A percentile compares a stretch with the other conserved stretches of the same genome.
These are phyloP conservation scores for Rana temporaria DNA, from an alignment of 2,113 vertebrate species.

Conservation along the genomic window DNA sequence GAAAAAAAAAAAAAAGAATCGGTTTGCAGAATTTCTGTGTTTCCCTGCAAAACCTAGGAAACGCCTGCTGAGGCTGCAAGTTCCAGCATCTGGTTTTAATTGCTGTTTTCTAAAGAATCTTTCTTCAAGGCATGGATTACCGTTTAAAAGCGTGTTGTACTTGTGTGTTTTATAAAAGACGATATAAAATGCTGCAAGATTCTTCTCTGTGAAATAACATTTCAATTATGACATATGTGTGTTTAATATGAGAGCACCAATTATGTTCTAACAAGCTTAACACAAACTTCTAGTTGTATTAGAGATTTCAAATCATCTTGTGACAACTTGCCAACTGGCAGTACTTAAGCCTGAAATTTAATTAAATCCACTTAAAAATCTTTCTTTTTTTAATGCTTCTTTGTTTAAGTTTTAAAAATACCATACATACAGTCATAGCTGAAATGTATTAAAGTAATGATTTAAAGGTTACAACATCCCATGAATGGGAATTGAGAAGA, in stretches of 20 bases:
- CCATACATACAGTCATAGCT: slow-evolving; percentile 35
- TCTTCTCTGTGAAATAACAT: slow-evolving; percentile 53
- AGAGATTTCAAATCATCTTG: slow-evolving; percentile 28
- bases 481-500: slow-evolving; percentile 2
- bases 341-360: slow-evolving; percentile 48
- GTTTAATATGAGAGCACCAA: slow-evolving; percentile 43
- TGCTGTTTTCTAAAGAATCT: slow-evolving; percentile 53
- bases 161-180: slow-evolving; percentile 49
- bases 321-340: slow-evolving; percentile 51
- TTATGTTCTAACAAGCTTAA: slow-evolving; percentile 56
- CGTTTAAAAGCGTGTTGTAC: slow-evolving; percentile 51
- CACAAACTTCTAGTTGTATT: slow-evolving; percentile 39
- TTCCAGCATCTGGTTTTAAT: slow-evolving; percentile 58
- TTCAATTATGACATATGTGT: slow-evolving; percentile 53
- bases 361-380: slow-evolving; percentile 42
- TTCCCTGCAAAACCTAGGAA: slow-evolving; percentile 44
- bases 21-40: slow-evolving; percentile 34
- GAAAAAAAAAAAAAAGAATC: slow-evolving; percentile 28
- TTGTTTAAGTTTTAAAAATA: slow-evolving; percentile 40
- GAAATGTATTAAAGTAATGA: slow-evolving; percentile 47
- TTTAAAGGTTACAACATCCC: slow-evolving; percentile 46
- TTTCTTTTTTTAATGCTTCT: background rate
- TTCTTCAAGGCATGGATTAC: slow-evolving; percentile 57
- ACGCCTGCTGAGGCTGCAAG: slow-evolving; percentile 54
- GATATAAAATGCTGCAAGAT: slow-evolving; percentile 42